Percentiles rank a stretch among this genome's conserved stretches.
Conservation (phyloP, 2,888 invertebrate genomes). For the Perdita meconis region DNA sequence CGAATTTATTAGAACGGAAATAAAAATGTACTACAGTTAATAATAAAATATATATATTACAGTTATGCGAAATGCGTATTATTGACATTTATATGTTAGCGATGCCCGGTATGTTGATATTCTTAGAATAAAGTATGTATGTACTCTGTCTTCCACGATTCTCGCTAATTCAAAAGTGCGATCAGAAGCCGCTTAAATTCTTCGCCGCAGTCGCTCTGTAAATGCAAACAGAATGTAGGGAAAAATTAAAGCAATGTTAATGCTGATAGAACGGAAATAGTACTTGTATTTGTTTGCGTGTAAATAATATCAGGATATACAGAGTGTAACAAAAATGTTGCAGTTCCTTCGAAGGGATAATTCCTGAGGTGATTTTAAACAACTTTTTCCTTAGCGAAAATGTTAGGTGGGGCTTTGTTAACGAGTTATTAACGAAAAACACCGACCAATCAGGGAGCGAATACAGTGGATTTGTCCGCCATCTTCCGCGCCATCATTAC, state of each 20-base stretch:
- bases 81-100: slow-evolving; percentile 58
- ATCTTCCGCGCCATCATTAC: too few relatives aligned
- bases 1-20: slow-evolving; percentile 64
- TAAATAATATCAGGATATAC: slow-evolving; percentile 4
- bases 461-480: too few relatives aligned
- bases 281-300: slow-evolving; percentile 40
- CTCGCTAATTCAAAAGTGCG: slow-evolving; percentile 80
- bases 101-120: slow-evolving; percentile 31
- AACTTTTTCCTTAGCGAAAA: too few relatives aligned
- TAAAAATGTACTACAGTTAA: too few relatives aligned
- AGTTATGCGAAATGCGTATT: slow-evolving; percentile 60
- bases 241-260: slow-evolving; percentile 57
- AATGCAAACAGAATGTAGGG: slow-evolving; percentile 72
- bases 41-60: slow-evolving; percentile 58
- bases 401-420: too few relatives aligned
- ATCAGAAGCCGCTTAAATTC: slow-evolving; percentile 83
- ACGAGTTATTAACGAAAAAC: too few relatives aligned
- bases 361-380: too few relatives aligned
- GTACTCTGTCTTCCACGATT: slow-evolving; percentile 46
- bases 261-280: slow-evolving; percentile 14
- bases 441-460: too few relatives aligned
- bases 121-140: slow-evolving; percentile 45
- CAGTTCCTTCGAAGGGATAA: too few relatives aligned
- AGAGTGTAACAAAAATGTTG: too few relatives aligned
- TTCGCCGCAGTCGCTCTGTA: slow-evolving; percentile 83